phyloP scores from a whole-genome alignment of 2,797 vertebrate genomes.

The Pseudochaenichthys georgianus region DNA sequence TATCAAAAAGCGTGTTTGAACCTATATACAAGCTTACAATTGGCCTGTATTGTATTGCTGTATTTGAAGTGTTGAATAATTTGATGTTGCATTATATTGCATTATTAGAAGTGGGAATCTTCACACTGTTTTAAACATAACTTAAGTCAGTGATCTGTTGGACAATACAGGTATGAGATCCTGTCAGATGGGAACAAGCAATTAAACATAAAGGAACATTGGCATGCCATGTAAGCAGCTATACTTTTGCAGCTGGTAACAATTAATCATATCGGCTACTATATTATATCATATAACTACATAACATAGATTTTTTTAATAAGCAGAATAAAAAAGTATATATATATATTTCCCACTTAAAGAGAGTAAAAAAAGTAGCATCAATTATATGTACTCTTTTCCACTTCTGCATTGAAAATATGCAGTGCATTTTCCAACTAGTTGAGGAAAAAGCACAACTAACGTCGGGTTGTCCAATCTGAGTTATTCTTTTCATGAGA shows the following conservation, averaged over 20 bases:
- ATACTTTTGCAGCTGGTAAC: background rate
- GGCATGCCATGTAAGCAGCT: background rate
- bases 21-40: no score
- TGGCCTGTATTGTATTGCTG: background rate
- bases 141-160: background rate
- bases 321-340: background rate
- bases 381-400: background rate
- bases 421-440: background rate
- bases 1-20: slow-evolving; percentile 2
- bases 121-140: background rate
- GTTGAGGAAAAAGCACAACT: background rate
- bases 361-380: background rate
- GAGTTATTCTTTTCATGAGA: no score
- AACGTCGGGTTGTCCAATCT: background rate
- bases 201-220: background rate
- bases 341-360: background rate
- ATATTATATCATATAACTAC: background rate
- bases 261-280: background rate
- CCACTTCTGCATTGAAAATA: background rate
- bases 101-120: background rate
- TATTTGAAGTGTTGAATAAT: background rate
- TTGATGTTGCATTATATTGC: background rate
- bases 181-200: background rate
- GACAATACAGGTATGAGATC: no score
- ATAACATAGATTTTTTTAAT: background rate